Base-by-base conservation (phyloP, 2,888 invertebrate genomes). In the Phlogophora meticulosa region DNA sequence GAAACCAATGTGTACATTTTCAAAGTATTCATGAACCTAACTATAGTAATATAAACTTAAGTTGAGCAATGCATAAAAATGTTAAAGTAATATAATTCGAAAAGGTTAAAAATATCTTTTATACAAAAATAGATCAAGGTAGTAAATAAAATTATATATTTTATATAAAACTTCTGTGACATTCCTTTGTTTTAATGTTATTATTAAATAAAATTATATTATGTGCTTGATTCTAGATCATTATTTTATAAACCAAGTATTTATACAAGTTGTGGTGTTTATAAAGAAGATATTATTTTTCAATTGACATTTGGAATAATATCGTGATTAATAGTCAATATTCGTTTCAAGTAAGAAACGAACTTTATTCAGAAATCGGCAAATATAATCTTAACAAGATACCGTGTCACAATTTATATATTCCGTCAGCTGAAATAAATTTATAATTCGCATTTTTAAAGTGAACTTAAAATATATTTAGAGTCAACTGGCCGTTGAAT, bases 41-140 rank as follows among this genome's bases (percentile, higher is more conserved):
- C 61, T 70, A n/a, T n/a, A 70, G 49, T 52, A 36, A 71, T 61
- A 80, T 56, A 81, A 81, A 80, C 71, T 75, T 79, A 80, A 65
- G 34, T 80, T 80, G 80, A 80, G 80, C 80, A 80, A 80, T 72
- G 62, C 17, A 72, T 66, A 73, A 52, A 61, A 56, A 32, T 53
- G 20, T 66, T 59, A 60, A 78, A 78, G 10, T 59, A 62, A 68
- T 62, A 60, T 62, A 78, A 76, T 74, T 78, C 55, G 53, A 75
- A 43, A 62, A 60, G 49, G 9, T 53, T 53, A 32, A 57, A 72
- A 55, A 56, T 66, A 65, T 55, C 0, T 42, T 78, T 77, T 77
- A 71, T 72, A 74, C 52, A 72, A 75, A 78, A 73, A 74, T 49
- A 72, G 10, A 49, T 42, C 43, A 42, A 49, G 32, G 40, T 62